Conservation (phyloP, 1,140 invertebrate species). For the Branchinecta lynchi region DNA sequence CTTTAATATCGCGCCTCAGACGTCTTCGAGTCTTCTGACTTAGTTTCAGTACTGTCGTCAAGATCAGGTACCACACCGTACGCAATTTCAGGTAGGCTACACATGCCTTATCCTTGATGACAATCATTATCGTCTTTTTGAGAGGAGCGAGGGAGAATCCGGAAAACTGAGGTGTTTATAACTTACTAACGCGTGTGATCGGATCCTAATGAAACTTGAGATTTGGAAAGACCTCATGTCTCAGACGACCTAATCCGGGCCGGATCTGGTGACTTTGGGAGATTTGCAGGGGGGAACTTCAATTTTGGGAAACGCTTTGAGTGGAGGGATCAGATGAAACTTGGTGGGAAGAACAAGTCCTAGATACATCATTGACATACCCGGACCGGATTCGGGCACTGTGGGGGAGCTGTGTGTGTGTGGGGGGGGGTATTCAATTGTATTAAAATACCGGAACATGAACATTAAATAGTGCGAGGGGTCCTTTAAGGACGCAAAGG, state of each 20-base stretch:
- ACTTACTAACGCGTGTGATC: neutral
- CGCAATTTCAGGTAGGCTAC: no score
- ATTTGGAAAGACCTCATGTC: conserved; percentile 9
- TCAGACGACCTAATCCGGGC: neutral
- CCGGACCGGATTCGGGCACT: neutral
- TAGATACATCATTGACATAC: conserved; percentile 2
- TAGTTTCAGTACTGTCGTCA: no score
- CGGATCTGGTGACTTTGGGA: conserved; percentile 4
- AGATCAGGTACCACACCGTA: no score
- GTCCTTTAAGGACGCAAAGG: no score
- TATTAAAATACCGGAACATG: no score
- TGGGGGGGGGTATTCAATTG: no score
- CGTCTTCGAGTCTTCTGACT: no score
- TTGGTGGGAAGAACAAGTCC: conserved; percentile 1
- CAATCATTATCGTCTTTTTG: no score
- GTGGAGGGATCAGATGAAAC: conserved; percentile 8
- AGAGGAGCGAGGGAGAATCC: no score
- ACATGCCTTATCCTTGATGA: no score
- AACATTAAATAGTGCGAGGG: no score
- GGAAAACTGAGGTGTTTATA: conserved; percentile 6
- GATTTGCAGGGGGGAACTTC: neutral
- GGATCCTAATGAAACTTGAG: neutral
- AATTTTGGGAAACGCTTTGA: conserved; percentile 5
- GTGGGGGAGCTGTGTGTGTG: neutral
- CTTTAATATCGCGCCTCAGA: no score